phyloP scores from a whole-genome alignment of 2,888 invertebrate species.

The Drosophila barbarae region DNA sequence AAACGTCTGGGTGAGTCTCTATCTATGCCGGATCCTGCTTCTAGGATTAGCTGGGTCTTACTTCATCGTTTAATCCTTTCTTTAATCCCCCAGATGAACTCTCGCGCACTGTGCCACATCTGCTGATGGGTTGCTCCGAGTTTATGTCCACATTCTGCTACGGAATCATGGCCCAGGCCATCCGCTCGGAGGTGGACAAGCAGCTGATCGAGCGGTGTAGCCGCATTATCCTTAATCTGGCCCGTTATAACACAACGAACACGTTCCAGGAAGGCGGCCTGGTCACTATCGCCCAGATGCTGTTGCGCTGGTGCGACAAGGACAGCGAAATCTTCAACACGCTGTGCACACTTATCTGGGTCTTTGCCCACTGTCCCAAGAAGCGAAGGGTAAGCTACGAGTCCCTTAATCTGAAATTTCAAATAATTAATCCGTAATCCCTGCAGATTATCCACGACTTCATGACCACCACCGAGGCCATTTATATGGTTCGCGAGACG shows the following conservation, averaged over 20 bases:
- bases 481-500: slow-evolving; percentile 79
- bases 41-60: not conserved
- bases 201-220: slow-evolving; percentile 79
- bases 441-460: slow-evolving; percentile 77
- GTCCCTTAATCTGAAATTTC: not conserved
- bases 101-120: slow-evolving; percentile 78
- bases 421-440: not conserved
- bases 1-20: slow-evolving; percentile 71
- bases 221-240: slow-evolving; percentile 84
- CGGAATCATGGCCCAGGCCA: slow-evolving; percentile 80
- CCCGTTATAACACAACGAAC: slow-evolving; percentile 83
- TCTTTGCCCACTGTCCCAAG: slow-evolving; percentile 81
- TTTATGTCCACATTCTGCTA: slow-evolving; percentile 79
- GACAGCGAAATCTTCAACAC: slow-evolving; percentile 84
- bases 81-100: slow-evolving; percentile 69
- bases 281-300: slow-evolving; percentile 83
- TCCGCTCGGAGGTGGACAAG: slow-evolving; percentile 80
- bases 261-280: slow-evolving; percentile 84
- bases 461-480: slow-evolving; percentile 78
- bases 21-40: too few relatives aligned
- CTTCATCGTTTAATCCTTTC: not conserved
- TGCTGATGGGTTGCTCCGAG: slow-evolving; percentile 76
- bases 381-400: slow-evolving; percentile 67
- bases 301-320: slow-evolving; percentile 85
- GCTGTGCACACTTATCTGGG: slow-evolving; percentile 85